phyloP scores from a whole-genome alignment of 2,888 invertebrate species.

The Masnerella sp. region DNA sequence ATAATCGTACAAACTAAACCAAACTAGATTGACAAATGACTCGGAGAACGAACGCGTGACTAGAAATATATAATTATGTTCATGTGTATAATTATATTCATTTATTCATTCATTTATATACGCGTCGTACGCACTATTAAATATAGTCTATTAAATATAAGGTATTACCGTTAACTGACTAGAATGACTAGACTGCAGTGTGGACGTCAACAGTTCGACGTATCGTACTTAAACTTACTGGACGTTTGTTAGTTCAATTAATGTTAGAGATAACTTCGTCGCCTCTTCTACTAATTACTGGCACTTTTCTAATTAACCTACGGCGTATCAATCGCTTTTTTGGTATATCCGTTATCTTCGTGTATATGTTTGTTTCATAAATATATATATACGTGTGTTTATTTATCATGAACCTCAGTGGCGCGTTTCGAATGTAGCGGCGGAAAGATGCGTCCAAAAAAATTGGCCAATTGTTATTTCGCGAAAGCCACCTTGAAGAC shows the following conservation, averaged over 20 bases:
- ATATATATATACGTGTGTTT: conserved; percentile 6
- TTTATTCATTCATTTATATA: conserved; percentile 62
- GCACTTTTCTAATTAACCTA: conserved; percentile 78
- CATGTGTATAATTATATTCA: conserved; percentile 52
- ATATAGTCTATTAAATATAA: conserved; percentile 68
- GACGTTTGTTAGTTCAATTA: conserved; percentile 75
- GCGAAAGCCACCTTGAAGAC: conserved; percentile 48
- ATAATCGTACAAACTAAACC: conserved; percentile 37
- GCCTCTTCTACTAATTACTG: conserved; percentile 70
- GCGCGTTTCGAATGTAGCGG: neutral
- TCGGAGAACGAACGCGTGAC: conserved; percentile 67
- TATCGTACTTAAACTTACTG: conserved; percentile 75
- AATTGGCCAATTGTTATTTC: neutral
- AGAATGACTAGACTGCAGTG: conserved; percentile 76
- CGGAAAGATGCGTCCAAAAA: too few relatives aligned
- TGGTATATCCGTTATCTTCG: conserved; percentile 4
- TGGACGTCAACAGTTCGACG: conserved; percentile 74
- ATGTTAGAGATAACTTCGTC: conserved; percentile 70
- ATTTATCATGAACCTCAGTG: conserved; percentile 4
- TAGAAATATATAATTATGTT: conserved; percentile 66
- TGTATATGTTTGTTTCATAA: neutral
- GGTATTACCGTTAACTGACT: conserved; percentile 72
- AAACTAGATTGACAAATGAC: conserved; percentile 54
- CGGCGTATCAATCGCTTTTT: conserved; percentile 66
- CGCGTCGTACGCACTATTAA: conserved; percentile 53